These are phyloP conservation scores for Andinoacara biseriatus DNA, from an alignment of 2,113 vertebrate genomes.

Conservation along the genomic window DNA sequence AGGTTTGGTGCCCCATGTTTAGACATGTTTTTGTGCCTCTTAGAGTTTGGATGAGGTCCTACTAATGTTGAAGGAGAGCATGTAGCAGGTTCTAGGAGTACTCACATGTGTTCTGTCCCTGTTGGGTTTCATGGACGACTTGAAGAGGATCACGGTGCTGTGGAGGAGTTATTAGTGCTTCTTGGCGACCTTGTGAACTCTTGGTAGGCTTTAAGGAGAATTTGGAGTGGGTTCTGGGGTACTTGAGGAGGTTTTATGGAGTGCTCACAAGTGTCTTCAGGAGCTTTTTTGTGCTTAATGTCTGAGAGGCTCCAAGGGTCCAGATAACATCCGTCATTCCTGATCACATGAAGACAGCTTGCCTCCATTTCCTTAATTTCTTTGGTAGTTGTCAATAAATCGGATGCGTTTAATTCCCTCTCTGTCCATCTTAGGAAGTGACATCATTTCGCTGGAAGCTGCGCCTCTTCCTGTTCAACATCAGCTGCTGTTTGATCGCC, in stretches of 20 bases:
- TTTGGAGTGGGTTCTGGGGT: background rate
- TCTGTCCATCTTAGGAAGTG: constrained; percentile 80
- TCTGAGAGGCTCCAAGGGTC: no score
- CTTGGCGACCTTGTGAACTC: background rate
- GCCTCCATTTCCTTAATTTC: background rate
- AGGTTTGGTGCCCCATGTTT: no score
- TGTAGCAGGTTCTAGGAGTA: no score
- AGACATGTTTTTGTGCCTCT: background rate
- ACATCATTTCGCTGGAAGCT: constrained; percentile 88
- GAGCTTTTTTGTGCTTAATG: background rate
- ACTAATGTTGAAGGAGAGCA: no score
- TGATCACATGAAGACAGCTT: background rate
- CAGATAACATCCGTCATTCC: background rate
- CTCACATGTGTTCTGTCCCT: no score
- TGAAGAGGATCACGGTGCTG: no score
- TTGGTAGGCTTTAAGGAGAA: background rate
- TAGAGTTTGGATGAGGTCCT: background rate
- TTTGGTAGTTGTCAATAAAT: background rate
- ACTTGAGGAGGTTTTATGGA: background rate
- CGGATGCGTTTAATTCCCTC: background rate
- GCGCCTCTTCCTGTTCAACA: constrained; percentile 87
- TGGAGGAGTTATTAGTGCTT: no score
- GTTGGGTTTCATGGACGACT: no score
- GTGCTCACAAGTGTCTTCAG: background rate
- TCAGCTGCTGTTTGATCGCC: constrained; percentile 78